These are phyloP conservation scores for Platypus cylindrus DNA, from an alignment of 2,888 invertebrate species.

Conservation along the genomic window DNA sequence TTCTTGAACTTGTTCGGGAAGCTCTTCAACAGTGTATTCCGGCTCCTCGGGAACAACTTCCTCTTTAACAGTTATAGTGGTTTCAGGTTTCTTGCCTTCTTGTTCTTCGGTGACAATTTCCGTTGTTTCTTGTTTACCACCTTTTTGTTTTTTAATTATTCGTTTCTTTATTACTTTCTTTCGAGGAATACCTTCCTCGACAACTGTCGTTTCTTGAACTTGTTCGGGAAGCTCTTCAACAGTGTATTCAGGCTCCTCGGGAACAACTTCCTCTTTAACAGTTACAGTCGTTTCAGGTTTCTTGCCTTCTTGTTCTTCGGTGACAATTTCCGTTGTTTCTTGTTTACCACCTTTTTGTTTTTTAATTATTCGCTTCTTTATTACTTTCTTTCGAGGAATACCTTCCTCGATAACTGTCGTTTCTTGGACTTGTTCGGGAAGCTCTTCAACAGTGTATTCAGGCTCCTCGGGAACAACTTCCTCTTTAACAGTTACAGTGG, in stretches of 20 bases:
- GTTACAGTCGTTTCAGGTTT: constrained; percentile 17
- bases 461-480: constrained; percentile 18
- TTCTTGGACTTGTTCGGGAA: constrained; percentile 29
- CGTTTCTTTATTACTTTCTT: constrained; percentile 23
- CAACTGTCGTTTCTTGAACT: constrained; percentile 23
- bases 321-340: constrained; percentile 30
- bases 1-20: constrained; percentile 20
- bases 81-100: constrained; percentile 33
- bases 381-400: constrained; percentile 18
- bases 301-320: constrained; percentile 24
- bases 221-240: constrained; percentile 21
- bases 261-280: constrained; percentile 22
- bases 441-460: constrained; percentile 26
- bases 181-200: constrained; percentile 23
- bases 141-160: constrained; percentile 27
- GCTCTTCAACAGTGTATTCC: constrained; percentile 15
- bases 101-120: constrained; percentile 33
- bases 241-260: constrained; percentile 13
- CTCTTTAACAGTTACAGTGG: constrained; percentile 23
- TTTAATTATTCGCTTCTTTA: constrained; percentile 22
- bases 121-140: constrained; percentile 29
- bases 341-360: constrained; percentile 23
- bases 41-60: constrained; percentile 20
- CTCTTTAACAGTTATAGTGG: constrained; percentile 23
- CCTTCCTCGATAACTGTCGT: constrained; percentile 23